These are phyloP conservation scores for Pomatorhinus ruficollis DNA, from an alignment of 2,113 vertebrate species.

Conservation along the genomic window DNA sequence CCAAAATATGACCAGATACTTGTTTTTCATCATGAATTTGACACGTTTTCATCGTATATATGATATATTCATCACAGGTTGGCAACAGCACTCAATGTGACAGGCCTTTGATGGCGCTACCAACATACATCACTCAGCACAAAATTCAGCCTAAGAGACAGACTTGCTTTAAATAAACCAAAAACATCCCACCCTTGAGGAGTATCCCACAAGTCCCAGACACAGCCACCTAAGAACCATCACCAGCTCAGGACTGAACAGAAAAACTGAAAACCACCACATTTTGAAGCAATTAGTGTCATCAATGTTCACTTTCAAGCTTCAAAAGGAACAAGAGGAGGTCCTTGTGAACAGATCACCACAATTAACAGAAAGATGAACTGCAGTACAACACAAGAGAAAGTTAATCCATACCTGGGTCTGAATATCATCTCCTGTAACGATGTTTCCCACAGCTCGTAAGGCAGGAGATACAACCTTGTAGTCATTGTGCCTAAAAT, in stretches of 20 bases:
- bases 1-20: neutral
- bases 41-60: neutral
- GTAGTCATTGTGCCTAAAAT: conserved; percentile 91
- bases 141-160: neutral
- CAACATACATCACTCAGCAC: neutral
- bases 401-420: conserved; percentile 84
- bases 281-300: neutral
- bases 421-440: conserved; percentile 96
- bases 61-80: neutral
- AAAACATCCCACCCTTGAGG: neutral
- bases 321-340: neutral
- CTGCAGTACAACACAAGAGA: neutral
- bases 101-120: neutral
- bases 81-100: neutral
- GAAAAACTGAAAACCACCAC: neutral
- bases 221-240: neutral
- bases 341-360: neutral
- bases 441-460: conserved; percentile 95
- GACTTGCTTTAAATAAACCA: neutral
- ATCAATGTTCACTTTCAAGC: neutral
- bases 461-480: conserved; percentile 97
- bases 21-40: neutral
- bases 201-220: neutral
- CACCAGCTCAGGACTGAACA: neutral
- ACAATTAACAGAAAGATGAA: neutral